A percentile compares a stretch with the other conserved stretches of the same genome.
phyloP scores from a whole-genome alignment of 2,113 vertebrate genomes.

The Excalfactoria chinensis region DNA sequence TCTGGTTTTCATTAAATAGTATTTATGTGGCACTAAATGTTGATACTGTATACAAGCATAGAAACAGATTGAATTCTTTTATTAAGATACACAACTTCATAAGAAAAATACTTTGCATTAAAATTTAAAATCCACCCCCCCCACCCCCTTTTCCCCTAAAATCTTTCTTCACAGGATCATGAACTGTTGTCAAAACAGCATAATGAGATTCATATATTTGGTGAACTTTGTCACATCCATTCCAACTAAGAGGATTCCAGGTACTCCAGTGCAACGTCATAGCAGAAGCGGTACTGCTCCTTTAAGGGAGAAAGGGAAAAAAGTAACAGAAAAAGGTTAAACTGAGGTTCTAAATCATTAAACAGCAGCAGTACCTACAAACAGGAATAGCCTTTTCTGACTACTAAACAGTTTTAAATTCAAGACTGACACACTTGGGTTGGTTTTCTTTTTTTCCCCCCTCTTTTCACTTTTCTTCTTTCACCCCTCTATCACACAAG shows the following conservation, averaged over 20 bases:
- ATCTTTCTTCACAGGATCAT: conserved; percentile 77
- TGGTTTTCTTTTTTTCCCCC: not conserved
- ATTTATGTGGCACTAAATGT: conserved; percentile 80
- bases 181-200: conserved; percentile 73
- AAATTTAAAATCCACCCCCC: conserved; percentile 80
- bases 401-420: not conserved
- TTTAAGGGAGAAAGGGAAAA: conserved; percentile 44
- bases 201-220: conserved; percentile 43
- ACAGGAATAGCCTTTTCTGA: not conserved
- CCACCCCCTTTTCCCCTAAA: conserved; percentile 73
- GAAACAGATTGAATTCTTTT: conserved; percentile 80
- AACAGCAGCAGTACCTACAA: not conserved
- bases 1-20: conserved; percentile 74
- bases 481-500: fast-evolving
- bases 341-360: not conserved
- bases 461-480: not conserved
- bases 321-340: not conserved
- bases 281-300: conserved; percentile 99
- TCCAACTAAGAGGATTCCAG: conserved; percentile 90
- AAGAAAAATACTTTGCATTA: conserved; percentile 87
- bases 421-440: not conserved
- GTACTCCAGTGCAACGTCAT: conserved; percentile 95
- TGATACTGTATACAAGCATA: conserved; percentile 80
- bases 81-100: conserved; percentile 85
- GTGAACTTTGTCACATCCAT: conserved; percentile 50